Percentiles rank a stretch among this genome's conserved stretches.
phyloP scores from a whole-genome alignment of 23 tunicate genomes.

The Pegea sp. region DNA sequence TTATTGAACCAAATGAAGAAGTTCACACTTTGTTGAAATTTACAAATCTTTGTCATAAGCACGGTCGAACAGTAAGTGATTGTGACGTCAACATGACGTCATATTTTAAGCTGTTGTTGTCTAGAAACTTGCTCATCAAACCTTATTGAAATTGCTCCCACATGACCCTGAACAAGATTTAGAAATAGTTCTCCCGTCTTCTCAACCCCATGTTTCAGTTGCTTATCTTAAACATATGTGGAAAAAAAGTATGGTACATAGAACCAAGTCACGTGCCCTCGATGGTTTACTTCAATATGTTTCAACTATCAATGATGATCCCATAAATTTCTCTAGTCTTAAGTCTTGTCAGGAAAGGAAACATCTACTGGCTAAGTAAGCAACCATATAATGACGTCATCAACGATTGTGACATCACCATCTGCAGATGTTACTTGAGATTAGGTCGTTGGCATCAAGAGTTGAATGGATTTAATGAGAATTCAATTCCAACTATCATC shows the following conservation, averaged over 20 bases:
- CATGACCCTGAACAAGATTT: slow-evolving; percentile 40
- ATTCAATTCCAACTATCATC: slow-evolving; percentile 28
- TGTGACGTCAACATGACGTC: no score
- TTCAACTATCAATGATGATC: no score
- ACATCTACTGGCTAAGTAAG: no score
- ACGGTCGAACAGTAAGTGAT: slow-evolving; percentile 66
- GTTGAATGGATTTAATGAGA: slow-evolving; percentile 41
- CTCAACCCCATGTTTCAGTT: slow-evolving; percentile 57
- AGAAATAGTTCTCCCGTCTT: slow-evolving; percentile 31
- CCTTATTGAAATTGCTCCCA: slow-evolving; percentile 37
- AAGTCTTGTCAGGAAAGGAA: no score
- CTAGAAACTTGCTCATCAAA: slow-evolving; percentile 83
- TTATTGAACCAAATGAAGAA: slow-evolving; percentile 75
- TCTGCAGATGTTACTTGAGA: slow-evolving; percentile 49
- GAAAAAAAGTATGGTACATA: slow-evolving; percentile 40
- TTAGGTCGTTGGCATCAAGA: slow-evolving; percentile 60
- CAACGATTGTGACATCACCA: no score
- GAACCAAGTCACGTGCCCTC: no score
- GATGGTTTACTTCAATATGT: no score
- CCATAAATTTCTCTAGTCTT: no score
- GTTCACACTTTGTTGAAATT: slow-evolving; percentile 65
- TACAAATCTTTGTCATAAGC: slow-evolving; percentile 67
- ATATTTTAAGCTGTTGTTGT: no score
- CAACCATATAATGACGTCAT: no score
- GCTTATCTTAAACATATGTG: slow-evolving; percentile 78